Percentiles rank a stretch among this genome's conserved stretches.
phyloP scores from a whole-genome alignment of 2,888 invertebrate genomes.

The Auanema sp. region DNA sequence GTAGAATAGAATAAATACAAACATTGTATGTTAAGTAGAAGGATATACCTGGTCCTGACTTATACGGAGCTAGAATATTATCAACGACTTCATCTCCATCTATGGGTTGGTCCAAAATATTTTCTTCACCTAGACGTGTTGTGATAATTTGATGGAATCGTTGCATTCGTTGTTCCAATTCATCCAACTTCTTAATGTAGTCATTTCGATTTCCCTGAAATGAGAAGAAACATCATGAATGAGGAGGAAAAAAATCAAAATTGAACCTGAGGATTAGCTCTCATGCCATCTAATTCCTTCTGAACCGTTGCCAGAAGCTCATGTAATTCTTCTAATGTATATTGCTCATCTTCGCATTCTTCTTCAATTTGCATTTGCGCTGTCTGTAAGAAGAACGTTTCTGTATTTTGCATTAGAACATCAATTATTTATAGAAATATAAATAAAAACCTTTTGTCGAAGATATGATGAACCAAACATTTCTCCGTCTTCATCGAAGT shows the following conservation, averaged over 20 bases:
- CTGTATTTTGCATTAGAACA: neutral
- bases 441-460: neutral
- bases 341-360: conserved; percentile 13
- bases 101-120: too few relatives aligned
- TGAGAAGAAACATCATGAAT: neutral
- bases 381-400: neutral
- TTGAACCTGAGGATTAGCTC: conserved; percentile 27
- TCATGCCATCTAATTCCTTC: conserved; percentile 32
- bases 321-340: conserved; percentile 35
- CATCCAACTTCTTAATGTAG: conserved; percentile 27
- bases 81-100: conserved; percentile 12
- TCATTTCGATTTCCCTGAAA: conserved; percentile 24
- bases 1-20: neutral
- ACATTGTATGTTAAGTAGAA: neutral
- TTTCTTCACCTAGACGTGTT: conserved; percentile 7
- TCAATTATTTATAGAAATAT: neutral
- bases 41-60: conserved; percentile 11
- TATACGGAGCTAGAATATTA: conserved; percentile 18
- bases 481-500: conserved; percentile 8
- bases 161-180: conserved; percentile 36
- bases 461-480: conserved; percentile 7
- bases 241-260: conserved; percentile 1
- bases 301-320: conserved; percentile 33
- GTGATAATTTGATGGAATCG: conserved; percentile 28
- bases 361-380: conserved; percentile 8